Percentiles rank a stretch among this genome's conserved stretches.
Conservation (phyloP, 2,888 invertebrate genomes). For the Tuta absoluta region DNA sequence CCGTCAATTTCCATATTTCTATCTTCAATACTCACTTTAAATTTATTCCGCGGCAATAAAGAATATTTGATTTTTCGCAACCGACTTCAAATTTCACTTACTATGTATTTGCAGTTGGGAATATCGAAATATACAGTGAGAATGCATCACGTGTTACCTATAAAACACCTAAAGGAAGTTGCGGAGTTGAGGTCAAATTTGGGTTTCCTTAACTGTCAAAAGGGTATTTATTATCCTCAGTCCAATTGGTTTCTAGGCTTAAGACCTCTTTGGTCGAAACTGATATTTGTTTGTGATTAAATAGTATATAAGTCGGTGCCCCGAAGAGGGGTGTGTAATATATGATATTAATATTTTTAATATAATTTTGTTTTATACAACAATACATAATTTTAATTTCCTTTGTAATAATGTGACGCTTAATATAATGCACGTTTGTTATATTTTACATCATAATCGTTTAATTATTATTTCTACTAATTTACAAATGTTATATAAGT, state of each 20-base stretch:
- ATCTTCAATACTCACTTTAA: conserved; percentile 15
- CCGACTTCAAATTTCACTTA: conserved; percentile 20
- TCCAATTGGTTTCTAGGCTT: background rate
- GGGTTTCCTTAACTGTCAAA: background rate
- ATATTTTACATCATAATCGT: too few relatives aligned
- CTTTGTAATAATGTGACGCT: too few relatives aligned
- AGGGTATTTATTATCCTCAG: background rate
- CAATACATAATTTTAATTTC: too few relatives aligned
- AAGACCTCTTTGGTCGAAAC: too few relatives aligned
- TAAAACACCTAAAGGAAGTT: conserved; percentile 22
- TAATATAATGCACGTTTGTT: too few relatives aligned
- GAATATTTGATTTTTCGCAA: conserved; percentile 20
- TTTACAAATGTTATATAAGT: too few relatives aligned
- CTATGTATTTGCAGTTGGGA: conserved; percentile 5
- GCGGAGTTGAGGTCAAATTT: conserved; percentile 14
- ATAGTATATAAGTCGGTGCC: too few relatives aligned
- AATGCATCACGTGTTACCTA: conserved; percentile 3
- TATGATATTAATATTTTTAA: too few relatives aligned
- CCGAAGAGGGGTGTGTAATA: too few relatives aligned
- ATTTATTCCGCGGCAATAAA: conserved; percentile 19
- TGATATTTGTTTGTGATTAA: too few relatives aligned
- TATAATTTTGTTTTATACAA: too few relatives aligned
- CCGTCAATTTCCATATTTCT: conserved; percentile 12
- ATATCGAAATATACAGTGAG: conserved; percentile 8
- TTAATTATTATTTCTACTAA: too few relatives aligned